Evolutionary conservation across 2,888 invertebrate species (phyloP), one percentile per base, ranked within the genome.

Genomic region (Pollenia amentaria): DNA sequence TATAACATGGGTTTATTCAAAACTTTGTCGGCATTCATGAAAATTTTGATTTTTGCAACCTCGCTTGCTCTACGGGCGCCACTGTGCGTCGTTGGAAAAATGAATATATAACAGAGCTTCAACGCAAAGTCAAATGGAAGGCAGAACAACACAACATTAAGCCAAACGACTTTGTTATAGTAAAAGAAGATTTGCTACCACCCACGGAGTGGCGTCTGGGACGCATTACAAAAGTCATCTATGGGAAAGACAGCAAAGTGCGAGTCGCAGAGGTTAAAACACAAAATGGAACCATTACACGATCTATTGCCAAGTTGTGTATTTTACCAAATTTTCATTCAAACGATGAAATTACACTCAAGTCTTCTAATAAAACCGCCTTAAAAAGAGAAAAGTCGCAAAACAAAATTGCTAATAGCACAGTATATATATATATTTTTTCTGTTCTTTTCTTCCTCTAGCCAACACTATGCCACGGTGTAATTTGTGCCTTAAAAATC

Each of bases 81-180:
- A n/a, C n/a, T n/a, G n/a, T n/a, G n/a, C n/a, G n/a, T n/a, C 57
- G 72, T 9, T 57, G 72, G 55, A 73, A 57, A 21, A 65, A 44
- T 21, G 64, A 40, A 44, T 65, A 65, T 21, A 44, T 65, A 11
- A 44, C 18, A 18, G 65, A 44, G 11, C 44, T 65, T 3, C 29
- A 29, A 29, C 29, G 29, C 2, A 29, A 3, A 29, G 29, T 29
- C 29, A 29, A 29, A 29, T 75, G 62, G 62, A 75, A 51, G 38
- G 38, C 11, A 10, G 60, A 40, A 40, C 12, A 14, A 21, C 21
- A 65, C 10, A 77, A 77, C 6, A 14, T 65, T 1, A 42, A 67
- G n/a, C 18, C 12, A 12, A 29, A 65, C 8, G 65, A 77, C 21
- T 64, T 76, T 2, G 76, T 76, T 6, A 64, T 76, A 9, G 14